These are phyloP conservation scores for Pomacea maculata DNA, from an alignment of 1,140 invertebrate species.

Conservation along the genomic window DNA sequence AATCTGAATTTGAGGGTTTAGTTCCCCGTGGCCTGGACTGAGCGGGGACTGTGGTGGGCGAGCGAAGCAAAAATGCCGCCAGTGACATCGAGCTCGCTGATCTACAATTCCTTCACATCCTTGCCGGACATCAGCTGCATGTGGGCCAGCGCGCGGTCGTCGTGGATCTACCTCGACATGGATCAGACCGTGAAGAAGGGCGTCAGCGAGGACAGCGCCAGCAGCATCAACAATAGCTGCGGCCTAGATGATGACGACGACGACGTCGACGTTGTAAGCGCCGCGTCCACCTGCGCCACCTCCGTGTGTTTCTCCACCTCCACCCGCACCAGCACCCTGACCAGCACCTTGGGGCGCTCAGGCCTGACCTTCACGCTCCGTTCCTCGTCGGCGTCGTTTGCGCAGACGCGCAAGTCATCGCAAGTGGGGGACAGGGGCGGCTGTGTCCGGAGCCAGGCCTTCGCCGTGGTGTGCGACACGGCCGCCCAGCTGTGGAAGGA, in stretches of 20 bases:
- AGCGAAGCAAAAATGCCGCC: constrained; percentile 10
- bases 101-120: constrained; percentile 6
- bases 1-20: too few species aligned
- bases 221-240: not conserved
- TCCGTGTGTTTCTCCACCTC: constrained; percentile 1
- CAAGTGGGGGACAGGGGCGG: not conserved
- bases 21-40: too few species aligned
- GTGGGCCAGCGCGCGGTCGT: constrained; percentile 34
- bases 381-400: not conserved
- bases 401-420: not conserved
- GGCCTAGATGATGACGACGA: not conserved
- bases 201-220: constrained; percentile 7
- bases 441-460: not conserved
- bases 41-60: too few species aligned
- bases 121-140: constrained; percentile 15
- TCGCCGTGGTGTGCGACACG: constrained; percentile 23
- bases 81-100: constrained; percentile 15
- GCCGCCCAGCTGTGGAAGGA: constrained; percentile 55
- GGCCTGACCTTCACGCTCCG: not conserved
- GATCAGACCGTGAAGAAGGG: constrained; percentile 8
- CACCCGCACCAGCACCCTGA: not conserved
- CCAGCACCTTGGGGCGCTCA: not conserved
- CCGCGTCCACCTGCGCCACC: not conserved
- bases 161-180: constrained; percentile 44
- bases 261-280: not conserved